Percentiles rank a stretch among this genome's conserved stretches.
Conservation (phyloP, 2,888 invertebrate species). For the Pediacus dermestoides region DNA sequence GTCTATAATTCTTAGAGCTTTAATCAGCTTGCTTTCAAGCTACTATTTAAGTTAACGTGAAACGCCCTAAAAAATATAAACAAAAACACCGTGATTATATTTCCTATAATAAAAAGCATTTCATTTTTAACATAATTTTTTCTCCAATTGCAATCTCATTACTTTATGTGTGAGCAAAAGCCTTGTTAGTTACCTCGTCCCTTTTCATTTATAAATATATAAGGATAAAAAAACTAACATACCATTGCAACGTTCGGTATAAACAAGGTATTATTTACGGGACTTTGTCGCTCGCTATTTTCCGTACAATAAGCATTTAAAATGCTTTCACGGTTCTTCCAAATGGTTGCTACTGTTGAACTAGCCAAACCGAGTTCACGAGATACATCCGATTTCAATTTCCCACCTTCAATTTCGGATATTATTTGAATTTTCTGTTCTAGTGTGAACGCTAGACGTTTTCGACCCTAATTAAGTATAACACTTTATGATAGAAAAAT, state of each 20-base stretch:
- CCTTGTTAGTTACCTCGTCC: constrained; percentile 5
- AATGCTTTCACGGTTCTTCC: constrained; percentile 57
- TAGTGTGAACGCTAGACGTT: constrained; percentile 58
- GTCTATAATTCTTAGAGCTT: too few relatives aligned
- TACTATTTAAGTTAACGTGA: too few relatives aligned
- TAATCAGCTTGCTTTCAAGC: too few relatives aligned
- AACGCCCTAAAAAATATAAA: too few relatives aligned
- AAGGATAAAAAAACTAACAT: constrained; percentile 22
- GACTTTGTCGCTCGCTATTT: constrained; percentile 21
- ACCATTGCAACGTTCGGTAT: constrained; percentile 28
- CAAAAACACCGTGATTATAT: too few relatives aligned
- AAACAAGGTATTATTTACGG: constrained; percentile 23
- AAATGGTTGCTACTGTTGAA: constrained; percentile 57
- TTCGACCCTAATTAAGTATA: constrained; percentile 53
- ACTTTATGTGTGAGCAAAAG: too few relatives aligned
- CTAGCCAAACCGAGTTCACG: constrained; percentile 56
- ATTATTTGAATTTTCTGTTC: constrained; percentile 61
- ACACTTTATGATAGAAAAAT: constrained; percentile 7
- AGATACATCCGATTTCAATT: constrained; percentile 58
- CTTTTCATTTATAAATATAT: background rate
- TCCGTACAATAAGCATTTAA: constrained; percentile 42
- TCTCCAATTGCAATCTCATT: too few relatives aligned
- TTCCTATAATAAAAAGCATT: too few relatives aligned
- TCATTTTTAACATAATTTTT: too few relatives aligned
- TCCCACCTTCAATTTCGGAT: constrained; percentile 57